phyloP scores from a whole-genome alignment of 1,140 invertebrate species.

The Amphibalanus amphitrite region DNA sequence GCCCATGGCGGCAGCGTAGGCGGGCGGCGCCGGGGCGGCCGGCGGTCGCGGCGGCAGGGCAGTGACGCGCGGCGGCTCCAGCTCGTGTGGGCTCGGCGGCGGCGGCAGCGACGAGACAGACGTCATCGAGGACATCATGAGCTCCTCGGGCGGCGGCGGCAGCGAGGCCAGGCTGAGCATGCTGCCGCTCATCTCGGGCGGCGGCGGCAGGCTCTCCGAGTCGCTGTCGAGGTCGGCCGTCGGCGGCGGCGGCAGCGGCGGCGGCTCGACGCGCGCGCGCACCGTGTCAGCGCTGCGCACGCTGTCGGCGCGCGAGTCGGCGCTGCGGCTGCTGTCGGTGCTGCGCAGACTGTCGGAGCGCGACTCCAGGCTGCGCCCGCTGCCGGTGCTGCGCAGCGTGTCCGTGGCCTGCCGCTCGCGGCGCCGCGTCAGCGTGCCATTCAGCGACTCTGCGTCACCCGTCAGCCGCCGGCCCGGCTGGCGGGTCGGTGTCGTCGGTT shows the following conservation, averaged over 20 bases:
- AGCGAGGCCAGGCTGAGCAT: slow-evolving; percentile 24
- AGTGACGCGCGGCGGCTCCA: slow-evolving; percentile 15
- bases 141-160: slow-evolving; percentile 24
- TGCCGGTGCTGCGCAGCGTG: slow-evolving; percentile 7
- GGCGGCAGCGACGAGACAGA: slow-evolving; percentile 23
- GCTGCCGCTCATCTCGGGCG: slow-evolving; percentile 18
- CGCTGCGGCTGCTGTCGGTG: slow-evolving; percentile 9
- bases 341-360: slow-evolving; percentile 8
- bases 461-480: neutral
- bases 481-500: neutral
- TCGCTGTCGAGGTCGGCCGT: slow-evolving; percentile 18
- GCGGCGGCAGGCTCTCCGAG: slow-evolving; percentile 27
- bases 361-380: slow-evolving; percentile 10
- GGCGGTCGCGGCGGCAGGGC: slow-evolving; percentile 15
- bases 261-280: slow-evolving; percentile 16
- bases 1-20: slow-evolving; percentile 28
- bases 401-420: slow-evolving; percentile 5
- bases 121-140: slow-evolving; percentile 20
- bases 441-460: slow-evolving; percentile 11
- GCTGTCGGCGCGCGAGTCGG: slow-evolving; percentile 7
- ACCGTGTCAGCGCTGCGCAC: slow-evolving; percentile 9
- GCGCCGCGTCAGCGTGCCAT: slow-evolving; percentile 7
- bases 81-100: slow-evolving; percentile 14
- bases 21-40: slow-evolving; percentile 13
- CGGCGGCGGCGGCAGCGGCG: slow-evolving; percentile 25